Conservation (phyloP, 2,113 vertebrate genomes). For the Platysternon megacephalum region DNA sequence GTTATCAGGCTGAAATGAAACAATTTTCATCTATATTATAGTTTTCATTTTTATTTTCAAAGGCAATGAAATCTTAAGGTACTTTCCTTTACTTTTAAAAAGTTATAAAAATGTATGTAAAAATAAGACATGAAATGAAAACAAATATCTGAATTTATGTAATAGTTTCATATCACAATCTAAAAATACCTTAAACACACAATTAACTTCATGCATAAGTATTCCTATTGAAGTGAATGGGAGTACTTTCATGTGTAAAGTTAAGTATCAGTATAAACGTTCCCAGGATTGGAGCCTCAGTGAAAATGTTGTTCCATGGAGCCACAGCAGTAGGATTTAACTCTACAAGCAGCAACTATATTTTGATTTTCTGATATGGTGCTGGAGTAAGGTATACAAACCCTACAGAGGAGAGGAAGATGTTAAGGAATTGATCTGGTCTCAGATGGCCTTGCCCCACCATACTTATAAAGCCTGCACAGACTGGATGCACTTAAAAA, state of each 20-base stretch:
- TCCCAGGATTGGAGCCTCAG: not conserved
- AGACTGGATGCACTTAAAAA: too few species aligned
- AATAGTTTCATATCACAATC: not conserved
- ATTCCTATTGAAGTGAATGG: not conserved
- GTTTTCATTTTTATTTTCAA: not conserved
- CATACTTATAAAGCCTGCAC: too few species aligned
- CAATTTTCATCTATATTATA: not conserved
- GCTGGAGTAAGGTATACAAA: too few species aligned
- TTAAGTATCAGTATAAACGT: not conserved
- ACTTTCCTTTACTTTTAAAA: not conserved
- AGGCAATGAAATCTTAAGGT: not conserved
- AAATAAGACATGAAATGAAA: not conserved
- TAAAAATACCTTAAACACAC: not conserved
- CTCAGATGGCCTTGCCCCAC: too few species aligned
- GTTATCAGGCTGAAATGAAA: not conserved
- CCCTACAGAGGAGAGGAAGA: too few species aligned
- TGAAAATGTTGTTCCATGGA: not conserved
- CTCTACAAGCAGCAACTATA: not conserved
- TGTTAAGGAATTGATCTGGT: too few species aligned
- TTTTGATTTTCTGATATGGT: not conserved
- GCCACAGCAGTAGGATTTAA: not conserved
- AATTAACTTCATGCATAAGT: not conserved
- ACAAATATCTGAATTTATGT: not conserved
- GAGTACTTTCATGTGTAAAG: not conserved
- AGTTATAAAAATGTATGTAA: not conserved